Evolutionary conservation across 2,888 invertebrate species (phyloP), one percentile per base, ranked within the genome.

Genomic region (Apodemia zela): DNA sequence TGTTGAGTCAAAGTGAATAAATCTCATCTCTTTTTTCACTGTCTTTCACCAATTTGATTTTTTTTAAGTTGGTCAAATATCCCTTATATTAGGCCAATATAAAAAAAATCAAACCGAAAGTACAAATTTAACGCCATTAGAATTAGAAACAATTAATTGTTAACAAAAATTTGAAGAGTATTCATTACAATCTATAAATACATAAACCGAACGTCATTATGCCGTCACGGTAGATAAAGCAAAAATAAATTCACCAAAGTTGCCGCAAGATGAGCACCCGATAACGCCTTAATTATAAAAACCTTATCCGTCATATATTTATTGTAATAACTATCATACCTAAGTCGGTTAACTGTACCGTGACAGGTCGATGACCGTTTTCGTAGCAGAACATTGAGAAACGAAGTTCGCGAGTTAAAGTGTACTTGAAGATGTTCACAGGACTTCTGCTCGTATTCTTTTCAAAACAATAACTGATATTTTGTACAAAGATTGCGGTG

Each of bases 201-300:
- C 49, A 49, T 49, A 49, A 49, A 49, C 49, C 49, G 49, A 63
- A 67, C 62, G 72, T 75, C 75, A 75, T 80, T 79, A 79, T 75
- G 76, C 74, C 76, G 84, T 78, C 74, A 84, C 85, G 86, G 82
- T 80, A 84, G 82, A 85, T 85, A 85, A 84, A 86, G 78, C 80
- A 81, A 78, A 74, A 66, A 66, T 64, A 63, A 62, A 66, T 59
- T 61, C 65, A 64, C 65, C 65, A 70, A 66, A 65, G 59, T 58
- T 60, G 49, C 60, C 58, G 61, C 64, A 18, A 68, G 68, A 68
- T 67, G 63, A 66, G 59, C 63, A 66, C 59, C 63, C 67, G 69
- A 69, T 69, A 68, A 67, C 63, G 58, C 65, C 60, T 63, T 62
- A 64, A 61, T 66, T 67, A 69, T 69, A 69, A 67, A 66, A 59